Percentiles rank a stretch among this genome's conserved stretches.
phyloP scores from a whole-genome alignment of 2,113 vertebrate species.

The Odobenus rosmarus region DNA sequence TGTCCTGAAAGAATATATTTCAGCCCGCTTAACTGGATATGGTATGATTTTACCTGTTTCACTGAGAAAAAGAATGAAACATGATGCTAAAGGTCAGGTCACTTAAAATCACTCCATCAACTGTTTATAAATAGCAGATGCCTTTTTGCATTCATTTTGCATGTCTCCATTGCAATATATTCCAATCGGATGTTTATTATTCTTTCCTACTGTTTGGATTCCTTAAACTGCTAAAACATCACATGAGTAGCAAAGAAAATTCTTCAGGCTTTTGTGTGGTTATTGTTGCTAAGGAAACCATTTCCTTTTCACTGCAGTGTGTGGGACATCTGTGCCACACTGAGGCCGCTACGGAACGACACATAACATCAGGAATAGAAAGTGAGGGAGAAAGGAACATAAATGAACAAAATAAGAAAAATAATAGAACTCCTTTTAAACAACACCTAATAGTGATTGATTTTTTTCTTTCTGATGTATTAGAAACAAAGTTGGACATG shows the following conservation, averaged over 20 bases:
- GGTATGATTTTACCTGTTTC: conserved; percentile 64
- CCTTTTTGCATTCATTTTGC: conserved; percentile 70
- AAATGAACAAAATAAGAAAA: conserved; percentile 61
- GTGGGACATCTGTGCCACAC: conserved; percentile 79
- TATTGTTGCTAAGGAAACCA: conserved; percentile 86
- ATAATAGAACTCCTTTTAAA: conserved; percentile 23
- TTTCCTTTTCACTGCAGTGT: conserved; percentile 78
- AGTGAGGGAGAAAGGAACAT: not conserved
- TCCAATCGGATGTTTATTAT: conserved; percentile 79
- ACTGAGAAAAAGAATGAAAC: conserved; percentile 54
- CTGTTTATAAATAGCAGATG: conserved; percentile 73
- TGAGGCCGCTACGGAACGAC: conserved; percentile 70
- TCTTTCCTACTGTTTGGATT: conserved; percentile 80
- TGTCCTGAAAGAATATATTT: conserved; percentile 65
- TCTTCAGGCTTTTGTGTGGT: conserved; percentile 78
- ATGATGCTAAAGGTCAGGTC: conserved; percentile 55
- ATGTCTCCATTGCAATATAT: conserved; percentile 57
- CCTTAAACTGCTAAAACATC: conserved; percentile 74
- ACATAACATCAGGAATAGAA: conserved; percentile 67
- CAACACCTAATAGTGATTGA: conserved; percentile 32
- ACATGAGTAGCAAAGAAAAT: conserved; percentile 78
- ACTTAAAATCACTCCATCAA: conserved; percentile 68
- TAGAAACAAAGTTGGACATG: not conserved
- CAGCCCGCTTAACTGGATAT: conserved; percentile 46
- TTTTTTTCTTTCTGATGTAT: not conserved